phyloP scores from a whole-genome alignment of 2,888 invertebrate species.

The Melitaea athalia region DNA sequence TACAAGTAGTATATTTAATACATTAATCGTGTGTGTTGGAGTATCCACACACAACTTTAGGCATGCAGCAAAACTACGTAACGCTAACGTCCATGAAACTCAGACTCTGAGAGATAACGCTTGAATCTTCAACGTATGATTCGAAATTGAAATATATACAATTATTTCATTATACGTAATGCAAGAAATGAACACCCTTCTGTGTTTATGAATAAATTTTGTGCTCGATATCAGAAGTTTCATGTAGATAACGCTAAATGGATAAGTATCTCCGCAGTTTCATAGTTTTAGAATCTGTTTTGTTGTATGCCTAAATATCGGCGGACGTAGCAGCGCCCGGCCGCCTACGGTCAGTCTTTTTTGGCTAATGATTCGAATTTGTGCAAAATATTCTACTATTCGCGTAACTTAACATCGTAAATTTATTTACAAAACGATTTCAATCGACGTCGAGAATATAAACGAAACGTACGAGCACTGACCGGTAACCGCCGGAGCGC shows the following conservation, averaged over 20 bases:
- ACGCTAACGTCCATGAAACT: slow-evolving; percentile 26
- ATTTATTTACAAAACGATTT: slow-evolving; percentile 75
- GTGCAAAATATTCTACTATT: slow-evolving; percentile 80
- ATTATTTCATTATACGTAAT: slow-evolving; percentile 20
- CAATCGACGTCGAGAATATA: slow-evolving; percentile 57
- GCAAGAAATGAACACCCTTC: slow-evolving; percentile 19
- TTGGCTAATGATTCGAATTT: slow-evolving; percentile 79
- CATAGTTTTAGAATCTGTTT: slow-evolving; percentile 39
- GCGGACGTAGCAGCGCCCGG: slow-evolving; percentile 70
- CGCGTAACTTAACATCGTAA: slow-evolving; percentile 75
- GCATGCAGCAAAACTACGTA: slow-evolving; percentile 56
- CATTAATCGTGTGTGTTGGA: slow-evolving; percentile 68
- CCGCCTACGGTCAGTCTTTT: slow-evolving; percentile 81
- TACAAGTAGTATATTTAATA: slow-evolving; percentile 74
- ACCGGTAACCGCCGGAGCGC: slow-evolving; percentile 78
- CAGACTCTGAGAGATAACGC: slow-evolving; percentile 10
- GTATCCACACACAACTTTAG: slow-evolving; percentile 60
- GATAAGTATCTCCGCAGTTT: slow-evolving; percentile 21
- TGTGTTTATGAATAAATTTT: slow-evolving; percentile 20
- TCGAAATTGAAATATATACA: slow-evolving; percentile 22
- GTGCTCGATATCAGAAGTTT: slow-evolving; percentile 29
- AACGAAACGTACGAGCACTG: slow-evolving; percentile 75
- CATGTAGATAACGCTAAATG: slow-evolving; percentile 21
- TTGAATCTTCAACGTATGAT: slow-evolving; percentile 10
- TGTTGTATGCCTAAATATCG: slow-evolving; percentile 66